A percentile compares a stretch with the other conserved stretches of the same genome.
These are phyloP conservation scores for Megaceryle torquata DNA, from an alignment of 2,113 vertebrate species.

Conservation along the genomic window DNA sequence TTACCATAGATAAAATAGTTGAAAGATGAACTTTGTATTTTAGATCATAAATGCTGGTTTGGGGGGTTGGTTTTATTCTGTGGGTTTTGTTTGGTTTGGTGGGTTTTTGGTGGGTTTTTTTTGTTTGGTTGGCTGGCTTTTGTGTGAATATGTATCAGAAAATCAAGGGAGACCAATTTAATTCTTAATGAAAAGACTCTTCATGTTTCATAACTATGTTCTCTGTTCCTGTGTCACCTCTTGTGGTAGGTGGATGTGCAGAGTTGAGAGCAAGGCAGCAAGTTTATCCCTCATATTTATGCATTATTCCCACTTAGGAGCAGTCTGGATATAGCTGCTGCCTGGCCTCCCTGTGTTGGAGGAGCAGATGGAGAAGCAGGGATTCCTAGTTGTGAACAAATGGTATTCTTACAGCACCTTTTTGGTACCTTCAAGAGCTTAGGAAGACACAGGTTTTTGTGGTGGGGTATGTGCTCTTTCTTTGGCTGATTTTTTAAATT, in stretches of 20 bases:
- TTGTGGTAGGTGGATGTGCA: rapidly evolving
- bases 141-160: neutral
- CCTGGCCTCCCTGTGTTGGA: rapidly evolving
- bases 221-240: neutral
- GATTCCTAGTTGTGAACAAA: neutral
- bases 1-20: neutral
- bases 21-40: neutral
- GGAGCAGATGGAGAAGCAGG: rapidly evolving
- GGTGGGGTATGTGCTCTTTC: neutral
- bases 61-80: neutral
- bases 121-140: no score
- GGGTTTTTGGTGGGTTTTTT: no score
- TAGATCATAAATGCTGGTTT: neutral
- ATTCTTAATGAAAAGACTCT: neutral
- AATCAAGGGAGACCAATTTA: neutral
- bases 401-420: neutral
- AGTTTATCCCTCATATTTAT: neutral
- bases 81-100: neutral
- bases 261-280: neutral
- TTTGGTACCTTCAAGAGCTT: neutral
- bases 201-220: neutral
- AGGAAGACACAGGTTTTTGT: neutral
- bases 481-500: neutral
- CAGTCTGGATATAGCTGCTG: neutral
- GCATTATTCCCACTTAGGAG: neutral